Conservation (phyloP, 2,113 vertebrate species). For the Gymnobelideus leadbeateri region DNA sequence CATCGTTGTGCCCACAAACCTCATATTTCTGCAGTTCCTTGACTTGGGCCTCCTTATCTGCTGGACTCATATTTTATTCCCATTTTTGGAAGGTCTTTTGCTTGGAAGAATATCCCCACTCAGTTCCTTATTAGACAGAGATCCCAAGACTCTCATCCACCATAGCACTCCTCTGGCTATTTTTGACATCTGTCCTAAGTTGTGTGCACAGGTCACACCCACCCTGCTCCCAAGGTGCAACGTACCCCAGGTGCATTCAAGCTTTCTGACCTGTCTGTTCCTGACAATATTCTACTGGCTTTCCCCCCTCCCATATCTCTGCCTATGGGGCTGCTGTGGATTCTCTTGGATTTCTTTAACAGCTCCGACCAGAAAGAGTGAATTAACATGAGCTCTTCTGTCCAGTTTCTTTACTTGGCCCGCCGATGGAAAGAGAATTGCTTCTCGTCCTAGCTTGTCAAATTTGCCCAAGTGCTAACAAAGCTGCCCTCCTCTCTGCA, state of each 20-base stretch:
- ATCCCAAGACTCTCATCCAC: background rate
- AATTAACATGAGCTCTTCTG: background rate
- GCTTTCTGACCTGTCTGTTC: background rate
- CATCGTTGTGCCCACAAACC: background rate
- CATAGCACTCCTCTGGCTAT: background rate
- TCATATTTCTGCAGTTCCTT: background rate
- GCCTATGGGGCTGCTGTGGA: background rate
- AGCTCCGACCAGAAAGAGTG: background rate
- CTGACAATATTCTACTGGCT: background rate
- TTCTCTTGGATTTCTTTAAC: background rate
- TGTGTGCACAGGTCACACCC: background rate
- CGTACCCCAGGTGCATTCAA: background rate
- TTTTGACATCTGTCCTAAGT: background rate
- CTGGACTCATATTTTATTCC: background rate
- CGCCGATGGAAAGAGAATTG: slow-evolving; percentile 56
- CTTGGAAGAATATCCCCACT: background rate
- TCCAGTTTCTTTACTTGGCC: background rate
- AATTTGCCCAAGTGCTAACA: slow-evolving; percentile 57
- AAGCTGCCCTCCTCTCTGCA: slow-evolving; percentile 37
- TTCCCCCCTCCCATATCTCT: background rate
- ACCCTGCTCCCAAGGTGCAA: background rate
- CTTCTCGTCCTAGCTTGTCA: slow-evolving; percentile 62
- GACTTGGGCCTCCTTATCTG: background rate
- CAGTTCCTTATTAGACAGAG: background rate
- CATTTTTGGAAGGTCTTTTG: background rate